These are phyloP conservation scores for Coreius guichenoti DNA, from an alignment of 2,797 vertebrate species.

Conservation along the genomic window DNA sequence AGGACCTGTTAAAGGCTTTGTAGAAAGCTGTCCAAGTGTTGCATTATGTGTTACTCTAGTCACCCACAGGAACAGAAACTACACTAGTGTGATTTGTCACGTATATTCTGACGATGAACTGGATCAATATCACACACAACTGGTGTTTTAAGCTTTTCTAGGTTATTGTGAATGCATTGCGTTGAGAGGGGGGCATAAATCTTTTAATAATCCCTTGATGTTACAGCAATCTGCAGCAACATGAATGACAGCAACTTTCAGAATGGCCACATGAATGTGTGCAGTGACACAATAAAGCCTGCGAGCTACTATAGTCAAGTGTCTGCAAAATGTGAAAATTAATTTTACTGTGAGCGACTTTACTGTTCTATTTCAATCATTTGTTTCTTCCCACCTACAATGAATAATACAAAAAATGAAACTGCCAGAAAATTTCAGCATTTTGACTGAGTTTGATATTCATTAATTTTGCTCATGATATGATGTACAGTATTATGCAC, in stretches of 20 bases:
- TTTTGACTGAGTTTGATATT: background rate
- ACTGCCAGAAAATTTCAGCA: background rate
- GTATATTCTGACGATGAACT: background rate
- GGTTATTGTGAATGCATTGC: background rate
- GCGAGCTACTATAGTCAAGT: background rate
- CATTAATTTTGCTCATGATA: background rate
- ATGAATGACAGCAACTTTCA: background rate
- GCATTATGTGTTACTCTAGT: conserved; percentile 53
- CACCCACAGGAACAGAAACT: background rate
- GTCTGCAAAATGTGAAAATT: background rate
- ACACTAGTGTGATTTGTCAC: conserved; percentile 11
- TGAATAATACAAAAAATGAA: background rate
- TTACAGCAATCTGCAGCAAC: background rate
- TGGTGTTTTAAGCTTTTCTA: conserved; percentile 9
- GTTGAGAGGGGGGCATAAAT: background rate
- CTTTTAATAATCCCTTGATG: background rate
- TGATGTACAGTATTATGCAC: background rate
- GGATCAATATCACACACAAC: conserved; percentile 15
- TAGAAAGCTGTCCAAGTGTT: conserved; percentile 68
- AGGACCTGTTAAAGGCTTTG: conserved; percentile 70
- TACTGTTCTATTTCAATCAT: background rate
- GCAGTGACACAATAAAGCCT: background rate
- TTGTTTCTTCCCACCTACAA: background rate
- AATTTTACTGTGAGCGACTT: background rate
- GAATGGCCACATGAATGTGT: background rate